A percentile compares a stretch with the other conserved stretches of the same genome.
These are phyloP conservation scores for Drosophila persimilis DNA, from an alignment of 1,140 invertebrate species.

Conservation along the genomic window DNA sequence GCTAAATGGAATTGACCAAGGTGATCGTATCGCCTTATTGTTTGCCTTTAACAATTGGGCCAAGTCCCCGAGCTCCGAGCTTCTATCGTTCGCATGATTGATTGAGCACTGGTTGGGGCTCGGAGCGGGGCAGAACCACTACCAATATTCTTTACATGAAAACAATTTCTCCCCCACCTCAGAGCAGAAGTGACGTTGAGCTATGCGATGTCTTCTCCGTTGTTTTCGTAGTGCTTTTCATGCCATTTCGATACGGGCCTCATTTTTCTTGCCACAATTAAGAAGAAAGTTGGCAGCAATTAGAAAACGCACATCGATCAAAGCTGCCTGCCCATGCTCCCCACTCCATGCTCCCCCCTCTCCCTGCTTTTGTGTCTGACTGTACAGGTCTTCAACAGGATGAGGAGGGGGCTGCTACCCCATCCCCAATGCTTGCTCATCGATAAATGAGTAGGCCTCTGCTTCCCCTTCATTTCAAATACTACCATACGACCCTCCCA, in stretches of 20 bases:
- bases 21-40: constrained; percentile 55
- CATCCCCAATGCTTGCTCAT: too few species aligned
- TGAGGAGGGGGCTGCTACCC: too few species aligned
- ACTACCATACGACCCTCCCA: background rate
- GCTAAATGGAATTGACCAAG: constrained; percentile 54
- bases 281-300: constrained; percentile 79
- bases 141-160: constrained; percentile 57
- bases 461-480: too few species aligned
- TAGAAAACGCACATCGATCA: constrained; percentile 80
- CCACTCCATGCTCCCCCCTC: background rate
- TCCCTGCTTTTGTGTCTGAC: constrained; percentile 15
- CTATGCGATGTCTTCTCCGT: constrained; percentile 10
- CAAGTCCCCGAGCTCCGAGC: constrained; percentile 46
- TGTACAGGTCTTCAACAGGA: constrained; percentile 21
- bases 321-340: constrained; percentile 38
- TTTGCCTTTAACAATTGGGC: constrained; percentile 66
- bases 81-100: constrained; percentile 67
- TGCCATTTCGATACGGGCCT: constrained; percentile 79
- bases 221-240: constrained; percentile 62
- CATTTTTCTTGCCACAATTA: constrained; percentile 80
- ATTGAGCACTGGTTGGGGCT: constrained; percentile 34
- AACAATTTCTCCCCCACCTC: constrained; percentile 61
- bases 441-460: too few species aligned
- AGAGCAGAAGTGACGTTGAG: constrained; percentile 13
- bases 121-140: constrained; percentile 13